These are phyloP conservation scores for Cotesia glomerata DNA, from an alignment of 1,140 invertebrate genomes.

Conservation along the genomic window DNA sequence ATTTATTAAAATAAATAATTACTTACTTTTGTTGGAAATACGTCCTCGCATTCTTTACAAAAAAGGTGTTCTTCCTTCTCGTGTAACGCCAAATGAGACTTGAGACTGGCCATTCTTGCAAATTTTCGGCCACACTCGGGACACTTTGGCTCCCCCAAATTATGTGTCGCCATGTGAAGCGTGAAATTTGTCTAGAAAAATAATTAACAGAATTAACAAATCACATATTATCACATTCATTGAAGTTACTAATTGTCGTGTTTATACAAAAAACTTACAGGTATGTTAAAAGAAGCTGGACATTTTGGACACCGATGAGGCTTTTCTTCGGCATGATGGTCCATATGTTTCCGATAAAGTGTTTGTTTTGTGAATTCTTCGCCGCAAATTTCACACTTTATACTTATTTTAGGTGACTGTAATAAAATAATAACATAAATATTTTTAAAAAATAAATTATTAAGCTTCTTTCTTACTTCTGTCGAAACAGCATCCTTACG, in stretches of 20 bases:
- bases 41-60: slow-evolving; percentile 74
- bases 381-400: slow-evolving; percentile 65
- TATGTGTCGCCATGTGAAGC: slow-evolving; percentile 70
- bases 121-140: slow-evolving; percentile 72
- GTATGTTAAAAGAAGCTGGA: slow-evolving; percentile 69
- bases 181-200: slow-evolving; percentile 64
- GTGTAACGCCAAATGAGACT: slow-evolving; percentile 74
- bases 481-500: slow-evolving; percentile 37
- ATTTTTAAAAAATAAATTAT: slow-evolving; percentile 6
- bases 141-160: slow-evolving; percentile 66
- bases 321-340: slow-evolving; percentile 70
- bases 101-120: slow-evolving; percentile 72
- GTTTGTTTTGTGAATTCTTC: slow-evolving; percentile 65
- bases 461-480: slow-evolving; percentile 25
- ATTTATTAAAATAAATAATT: no score
- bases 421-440: slow-evolving; percentile 19
- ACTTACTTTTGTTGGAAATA: slow-evolving; percentile 71
- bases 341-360: slow-evolving; percentile 65
- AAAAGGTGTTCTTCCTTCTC: slow-evolving; percentile 73
- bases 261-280: slow-evolving; percentile 49
- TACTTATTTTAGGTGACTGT: not conserved
- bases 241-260: not conserved
- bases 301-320: slow-evolving; percentile 69
- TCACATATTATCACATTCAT: not conserved
- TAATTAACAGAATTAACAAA: slow-evolving; percentile 7